Conservation (phyloP, 2,888 invertebrate genomes). For the Polydrusus cervinus region DNA sequence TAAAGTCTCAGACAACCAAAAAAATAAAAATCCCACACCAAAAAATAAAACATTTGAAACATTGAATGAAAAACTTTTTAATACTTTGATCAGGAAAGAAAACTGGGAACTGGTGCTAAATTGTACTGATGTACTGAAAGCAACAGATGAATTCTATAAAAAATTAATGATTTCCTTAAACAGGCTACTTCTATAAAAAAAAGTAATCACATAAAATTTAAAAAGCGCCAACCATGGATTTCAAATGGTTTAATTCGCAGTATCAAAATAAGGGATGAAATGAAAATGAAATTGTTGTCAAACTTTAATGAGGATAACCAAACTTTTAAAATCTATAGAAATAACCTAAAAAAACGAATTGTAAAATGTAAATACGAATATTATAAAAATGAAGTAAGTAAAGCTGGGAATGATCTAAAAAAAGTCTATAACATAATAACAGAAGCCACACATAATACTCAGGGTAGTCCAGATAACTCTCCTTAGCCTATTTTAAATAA, state of each 20-base stretch:
- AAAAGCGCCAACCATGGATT: conserved; percentile 8
- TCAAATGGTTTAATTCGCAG: conserved; percentile 6
- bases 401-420: conserved; percentile 4
- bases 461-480: neutral
- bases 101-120: too few relatives aligned
- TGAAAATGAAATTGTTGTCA: conserved; percentile 16
- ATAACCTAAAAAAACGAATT: conserved; percentile 12
- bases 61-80: too few relatives aligned
- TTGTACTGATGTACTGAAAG: neutral
- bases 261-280: conserved; percentile 18
- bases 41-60: neutral
- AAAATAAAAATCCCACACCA: neutral
- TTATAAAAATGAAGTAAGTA: too few relatives aligned
- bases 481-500: conserved; percentile 18
- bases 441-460: conserved; percentile 19
- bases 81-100: too few relatives aligned
- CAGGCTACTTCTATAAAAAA: conserved; percentile 10
- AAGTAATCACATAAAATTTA: conserved; percentile 5
- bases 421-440: conserved; percentile 27
- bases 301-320: conserved; percentile 16
- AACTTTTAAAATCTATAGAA: conserved; percentile 18
- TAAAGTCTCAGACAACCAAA: neutral
- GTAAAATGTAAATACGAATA: conserved; percentile 13
- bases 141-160: conserved; percentile 4
- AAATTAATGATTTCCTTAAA: neutral